Conservation (phyloP, 2,888 invertebrate genomes). For the Dryocosmus kuriphilus region DNA sequence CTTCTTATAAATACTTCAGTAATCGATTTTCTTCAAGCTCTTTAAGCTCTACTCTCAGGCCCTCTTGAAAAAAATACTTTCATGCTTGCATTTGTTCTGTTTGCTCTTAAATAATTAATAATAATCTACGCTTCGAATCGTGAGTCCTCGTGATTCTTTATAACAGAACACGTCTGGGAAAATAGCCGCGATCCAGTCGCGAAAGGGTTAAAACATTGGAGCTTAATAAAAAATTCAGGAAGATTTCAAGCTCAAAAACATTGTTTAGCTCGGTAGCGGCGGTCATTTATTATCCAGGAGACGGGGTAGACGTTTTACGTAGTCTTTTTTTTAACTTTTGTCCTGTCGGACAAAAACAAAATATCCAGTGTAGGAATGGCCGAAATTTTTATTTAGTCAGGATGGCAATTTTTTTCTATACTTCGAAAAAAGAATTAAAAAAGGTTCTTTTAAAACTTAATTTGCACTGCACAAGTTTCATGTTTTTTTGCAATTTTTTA, state of each 20-base stretch:
- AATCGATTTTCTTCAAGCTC: background rate
- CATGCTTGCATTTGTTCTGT: background rate
- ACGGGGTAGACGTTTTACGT: constrained; percentile 61
- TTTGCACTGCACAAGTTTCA: no score
- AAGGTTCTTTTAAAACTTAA: no score
- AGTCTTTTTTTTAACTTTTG: constrained; percentile 39
- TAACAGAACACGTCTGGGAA: constrained; percentile 44
- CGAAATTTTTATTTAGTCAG: no score
- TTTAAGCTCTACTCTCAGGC: background rate
- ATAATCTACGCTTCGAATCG: constrained; percentile 36
- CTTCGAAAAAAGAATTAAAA: no score
- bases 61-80: background rate
- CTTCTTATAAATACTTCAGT: no score
- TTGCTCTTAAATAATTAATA: constrained; percentile 19
- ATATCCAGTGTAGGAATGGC: no score
- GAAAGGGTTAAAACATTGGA: constrained; percentile 71
- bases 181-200: constrained; percentile 48
- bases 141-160: constrained; percentile 49
- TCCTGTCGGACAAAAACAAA: constrained; percentile 48
- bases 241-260: constrained; percentile 72
- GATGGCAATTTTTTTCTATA: no score
- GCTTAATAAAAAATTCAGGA: constrained; percentile 69
- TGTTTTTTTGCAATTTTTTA: no score
- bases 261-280: constrained; percentile 66
- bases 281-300: constrained; percentile 71